Percentiles rank a stretch among this genome's conserved stretches.
Conservation (phyloP, 2,888 invertebrate genomes). For the Xestia xanthographa region DNA sequence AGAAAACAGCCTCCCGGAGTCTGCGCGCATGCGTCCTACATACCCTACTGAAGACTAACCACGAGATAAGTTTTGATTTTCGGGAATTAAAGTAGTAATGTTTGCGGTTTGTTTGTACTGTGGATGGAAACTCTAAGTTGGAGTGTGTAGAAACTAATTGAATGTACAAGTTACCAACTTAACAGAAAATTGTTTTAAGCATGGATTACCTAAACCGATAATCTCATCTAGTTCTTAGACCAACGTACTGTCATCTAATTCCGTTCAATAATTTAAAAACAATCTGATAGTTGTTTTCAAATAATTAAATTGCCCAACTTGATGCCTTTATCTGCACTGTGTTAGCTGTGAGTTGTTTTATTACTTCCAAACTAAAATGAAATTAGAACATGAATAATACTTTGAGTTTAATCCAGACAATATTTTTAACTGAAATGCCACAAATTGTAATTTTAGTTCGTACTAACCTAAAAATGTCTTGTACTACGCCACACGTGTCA, state of each 20-base stretch:
- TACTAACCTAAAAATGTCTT: too few species aligned
- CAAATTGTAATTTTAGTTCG: too few species aligned
- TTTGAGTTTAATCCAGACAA: too few species aligned
- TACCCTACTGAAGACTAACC: constrained; percentile 56
- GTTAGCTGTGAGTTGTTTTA: not conserved
- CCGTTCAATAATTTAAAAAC: not conserved
- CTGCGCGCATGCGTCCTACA: constrained; percentile 75
- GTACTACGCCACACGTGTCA: too few species aligned
- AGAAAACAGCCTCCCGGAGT: constrained; percentile 63
- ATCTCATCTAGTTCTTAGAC: not conserved
- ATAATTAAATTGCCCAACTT: not conserved
- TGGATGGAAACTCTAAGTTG: not conserved
- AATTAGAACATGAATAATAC: too few species aligned
- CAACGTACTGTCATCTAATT: not conserved
- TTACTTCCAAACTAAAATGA: not conserved
- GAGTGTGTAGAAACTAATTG: not conserved
- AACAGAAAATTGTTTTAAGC: not conserved
- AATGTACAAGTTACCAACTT: not conserved
- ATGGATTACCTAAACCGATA: not conserved
- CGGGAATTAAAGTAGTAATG: constrained; percentile 18
- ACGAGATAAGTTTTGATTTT: constrained; percentile 58
- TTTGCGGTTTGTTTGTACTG: constrained; percentile 30
- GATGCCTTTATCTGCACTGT: too few species aligned
- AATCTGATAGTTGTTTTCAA: not conserved
- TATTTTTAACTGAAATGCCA: too few species aligned